Conservation (phyloP, 2,797 vertebrate genomes). For the Luscinia luscinia region DNA sequence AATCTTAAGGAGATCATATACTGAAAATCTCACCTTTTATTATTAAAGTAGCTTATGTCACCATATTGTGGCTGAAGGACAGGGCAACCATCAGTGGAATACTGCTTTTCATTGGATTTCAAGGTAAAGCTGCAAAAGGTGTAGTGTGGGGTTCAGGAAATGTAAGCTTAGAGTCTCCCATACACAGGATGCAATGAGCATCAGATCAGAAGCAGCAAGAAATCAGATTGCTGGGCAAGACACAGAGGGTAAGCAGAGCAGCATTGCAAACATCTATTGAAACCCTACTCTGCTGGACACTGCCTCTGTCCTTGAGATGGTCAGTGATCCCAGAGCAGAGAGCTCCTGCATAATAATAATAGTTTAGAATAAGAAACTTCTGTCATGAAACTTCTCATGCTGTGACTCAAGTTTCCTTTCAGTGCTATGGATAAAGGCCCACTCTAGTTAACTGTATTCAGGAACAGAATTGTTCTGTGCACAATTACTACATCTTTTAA, state of each 20-base stretch:
- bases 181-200: background rate
- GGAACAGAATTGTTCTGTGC: background rate
- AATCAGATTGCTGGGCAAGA: background rate
- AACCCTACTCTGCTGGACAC: background rate
- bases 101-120: background rate
- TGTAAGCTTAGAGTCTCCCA: background rate
- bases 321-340: background rate
- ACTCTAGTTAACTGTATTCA: background rate
- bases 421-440: background rate
- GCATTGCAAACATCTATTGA: background rate
- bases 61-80: background rate
- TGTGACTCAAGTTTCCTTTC: background rate
- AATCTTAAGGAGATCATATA: background rate
- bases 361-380: background rate
- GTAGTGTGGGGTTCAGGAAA: background rate
- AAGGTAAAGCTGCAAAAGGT: background rate
- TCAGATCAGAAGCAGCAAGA: background rate
- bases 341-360: background rate
- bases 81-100: background rate
- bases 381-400: background rate
- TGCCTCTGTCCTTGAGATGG: background rate
- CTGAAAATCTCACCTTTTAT: background rate
- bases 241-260: background rate
- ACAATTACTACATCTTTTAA: background rate
- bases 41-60: background rate